These are phyloP conservation scores for Lophotriccus pileatus DNA, from an alignment of 2,797 vertebrate species.

Conservation along the genomic window DNA sequence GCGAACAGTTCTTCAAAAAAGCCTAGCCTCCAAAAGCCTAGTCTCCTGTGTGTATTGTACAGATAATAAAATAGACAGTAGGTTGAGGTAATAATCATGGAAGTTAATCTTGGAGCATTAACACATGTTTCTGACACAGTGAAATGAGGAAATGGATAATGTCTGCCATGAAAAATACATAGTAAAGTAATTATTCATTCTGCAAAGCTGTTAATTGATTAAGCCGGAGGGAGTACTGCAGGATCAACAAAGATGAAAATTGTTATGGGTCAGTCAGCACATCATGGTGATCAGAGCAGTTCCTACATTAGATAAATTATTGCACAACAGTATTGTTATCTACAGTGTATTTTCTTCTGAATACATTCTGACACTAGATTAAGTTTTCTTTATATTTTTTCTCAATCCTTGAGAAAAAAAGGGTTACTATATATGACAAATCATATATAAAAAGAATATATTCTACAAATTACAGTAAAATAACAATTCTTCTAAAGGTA, in stretches of 20 bases:
- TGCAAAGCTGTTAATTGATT: neutral
- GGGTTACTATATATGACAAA: neutral
- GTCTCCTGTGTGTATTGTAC: neutral
- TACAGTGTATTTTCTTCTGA: slow-evolving; percentile 8
- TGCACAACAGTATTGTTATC: neutral
- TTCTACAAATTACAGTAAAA: neutral
- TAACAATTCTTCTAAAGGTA: neutral
- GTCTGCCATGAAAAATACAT: slow-evolving; percentile 16
- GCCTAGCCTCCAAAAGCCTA: neutral
- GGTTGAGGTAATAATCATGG: neutral
- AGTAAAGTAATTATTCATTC: slow-evolving; percentile 5
- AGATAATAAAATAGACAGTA: neutral
- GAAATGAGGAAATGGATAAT: neutral
- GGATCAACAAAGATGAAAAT: neutral
- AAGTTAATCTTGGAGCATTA: neutral
- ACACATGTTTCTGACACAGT: neutral
- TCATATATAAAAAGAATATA: slow-evolving; percentile 3
- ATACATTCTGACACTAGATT: neutral
- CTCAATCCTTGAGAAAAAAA: neutral
- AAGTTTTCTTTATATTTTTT: slow-evolving; percentile 3
- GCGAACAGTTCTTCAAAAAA: slow-evolving; percentile 5
- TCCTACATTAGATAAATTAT: neutral
- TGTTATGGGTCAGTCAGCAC: neutral
- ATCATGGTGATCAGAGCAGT: neutral
- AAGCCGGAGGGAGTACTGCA: neutral